A percentile compares a stretch with the other conserved stretches of the same genome.
phyloP scores from a whole-genome alignment of 2,113 vertebrate genomes.

The Galemys pyrenaicus region DNA sequence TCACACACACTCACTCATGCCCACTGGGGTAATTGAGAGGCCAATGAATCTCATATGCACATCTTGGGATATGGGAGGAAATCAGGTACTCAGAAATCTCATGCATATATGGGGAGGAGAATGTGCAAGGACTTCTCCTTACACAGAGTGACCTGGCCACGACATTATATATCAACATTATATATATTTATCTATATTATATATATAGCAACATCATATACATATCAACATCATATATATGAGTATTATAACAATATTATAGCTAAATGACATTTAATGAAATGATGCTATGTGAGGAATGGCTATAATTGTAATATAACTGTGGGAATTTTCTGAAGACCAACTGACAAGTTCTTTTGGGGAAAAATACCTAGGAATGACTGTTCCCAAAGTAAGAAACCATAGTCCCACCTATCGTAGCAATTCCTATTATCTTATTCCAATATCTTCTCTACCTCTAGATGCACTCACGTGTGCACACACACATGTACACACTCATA shows the following conservation, averaged over 20 bases:
- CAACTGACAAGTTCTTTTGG: background rate
- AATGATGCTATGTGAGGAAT: background rate
- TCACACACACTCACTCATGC: background rate
- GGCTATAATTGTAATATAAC: background rate
- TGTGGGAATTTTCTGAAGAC: background rate
- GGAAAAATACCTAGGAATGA: background rate
- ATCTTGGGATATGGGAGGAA: background rate
- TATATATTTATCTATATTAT: no score
- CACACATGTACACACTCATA: background rate
- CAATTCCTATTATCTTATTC: background rate
- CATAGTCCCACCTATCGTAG: background rate
- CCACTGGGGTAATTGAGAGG: background rate
- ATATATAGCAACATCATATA: no score
- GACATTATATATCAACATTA: no score
- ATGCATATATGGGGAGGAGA: background rate
- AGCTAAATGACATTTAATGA: background rate
- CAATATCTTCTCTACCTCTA: background rate
- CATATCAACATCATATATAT: no score
- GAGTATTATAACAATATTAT: no score
- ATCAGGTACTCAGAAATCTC: background rate
- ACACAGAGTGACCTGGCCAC: background rate
- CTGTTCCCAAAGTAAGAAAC: background rate
- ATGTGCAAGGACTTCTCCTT: background rate
- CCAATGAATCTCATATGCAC: background rate
- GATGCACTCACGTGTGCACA: no score